These are phyloP conservation scores for Campylomormyrus tamandua DNA, from an alignment of 2,113 vertebrate genomes.

Conservation along the genomic window DNA sequence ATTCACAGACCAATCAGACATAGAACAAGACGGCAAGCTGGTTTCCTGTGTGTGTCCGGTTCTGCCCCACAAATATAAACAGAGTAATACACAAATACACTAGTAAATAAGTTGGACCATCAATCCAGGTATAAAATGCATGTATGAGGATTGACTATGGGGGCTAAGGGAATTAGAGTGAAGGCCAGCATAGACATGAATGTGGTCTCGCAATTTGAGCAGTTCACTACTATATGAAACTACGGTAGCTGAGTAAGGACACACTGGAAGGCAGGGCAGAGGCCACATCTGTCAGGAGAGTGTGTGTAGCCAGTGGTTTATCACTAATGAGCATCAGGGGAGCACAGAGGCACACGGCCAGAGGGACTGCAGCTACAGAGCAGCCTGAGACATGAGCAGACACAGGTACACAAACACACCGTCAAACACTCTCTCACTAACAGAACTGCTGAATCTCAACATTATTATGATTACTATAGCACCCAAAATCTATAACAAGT, in stretches of 20 bases:
- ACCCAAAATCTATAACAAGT: background rate
- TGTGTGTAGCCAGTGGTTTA: background rate
- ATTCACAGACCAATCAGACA: background rate
- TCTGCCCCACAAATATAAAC: background rate
- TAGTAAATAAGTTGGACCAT: background rate
- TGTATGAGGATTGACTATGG: background rate
- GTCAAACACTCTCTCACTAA: background rate
- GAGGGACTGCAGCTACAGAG: background rate
- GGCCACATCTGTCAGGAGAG: background rate
- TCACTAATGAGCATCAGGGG: constrained; percentile 16
- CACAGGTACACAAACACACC: background rate
- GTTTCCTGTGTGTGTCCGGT: background rate
- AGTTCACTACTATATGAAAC: background rate
- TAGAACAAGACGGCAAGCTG: background rate
- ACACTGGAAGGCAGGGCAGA: background rate
- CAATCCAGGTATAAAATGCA: background rate
- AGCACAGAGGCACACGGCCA: constrained; percentile 14
- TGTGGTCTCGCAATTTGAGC: background rate
- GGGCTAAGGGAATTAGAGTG: background rate
- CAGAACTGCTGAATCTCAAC: background rate
- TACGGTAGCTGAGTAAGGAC: background rate
- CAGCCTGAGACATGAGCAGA: background rate
- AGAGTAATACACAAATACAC: background rate
- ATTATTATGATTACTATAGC: background rate
- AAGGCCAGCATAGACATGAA: background rate